Base-by-base conservation (phyloP, 2,113 vertebrate genomes). In the Neogale vison region DNA sequence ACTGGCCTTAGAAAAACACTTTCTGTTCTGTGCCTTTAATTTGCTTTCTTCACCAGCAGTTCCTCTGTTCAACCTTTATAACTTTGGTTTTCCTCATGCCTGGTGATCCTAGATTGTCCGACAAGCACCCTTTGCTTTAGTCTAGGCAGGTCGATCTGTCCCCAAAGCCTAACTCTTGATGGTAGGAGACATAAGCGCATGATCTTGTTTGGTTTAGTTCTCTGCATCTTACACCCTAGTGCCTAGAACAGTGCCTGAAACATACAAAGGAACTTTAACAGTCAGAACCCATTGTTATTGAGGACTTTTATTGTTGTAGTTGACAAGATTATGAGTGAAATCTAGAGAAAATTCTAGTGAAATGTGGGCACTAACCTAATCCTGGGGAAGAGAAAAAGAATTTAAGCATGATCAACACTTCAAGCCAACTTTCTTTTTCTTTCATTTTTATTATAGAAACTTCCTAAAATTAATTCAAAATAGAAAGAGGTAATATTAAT, bases 401-500 rank as follows among this genome's bases (percentile, higher is more conserved):
- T 80, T 55, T 71, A 86, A 96, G 24, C 52, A 61, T 42, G 39
- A 23, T 74, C 52, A 94, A 69, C 2, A 11, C 18, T 90, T 86
- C 21, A 83, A 72, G 21, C 7, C 13, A 81, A 47, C 86, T 89
- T 97, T 69, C 45, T 76, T 69, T 72, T 93, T 87, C 31, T 80
- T 31, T 76, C 59, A 6, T 83, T 96, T 95, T 87, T 31, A 45
- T 71, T 85, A 79, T 29, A 93, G 90, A 96, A 92, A 45, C n/a
- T 50, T 83, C 42, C 39, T 52, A 47, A 93, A 79, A 82, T 89
- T 88, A 96, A 95, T 93, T 93, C 9, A 93, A 72, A 94, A 57
- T n/a, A 86, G 14, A 94, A 97, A 88, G 21, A 91, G 24, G 4
- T 67, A 93, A 31, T 87, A 36, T 7, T 69, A 17, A 71, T 88